Evolutionary conservation across 2,113 vertebrate species (phyloP).

Genomic region (Rhabdomys dilectus): DNA sequence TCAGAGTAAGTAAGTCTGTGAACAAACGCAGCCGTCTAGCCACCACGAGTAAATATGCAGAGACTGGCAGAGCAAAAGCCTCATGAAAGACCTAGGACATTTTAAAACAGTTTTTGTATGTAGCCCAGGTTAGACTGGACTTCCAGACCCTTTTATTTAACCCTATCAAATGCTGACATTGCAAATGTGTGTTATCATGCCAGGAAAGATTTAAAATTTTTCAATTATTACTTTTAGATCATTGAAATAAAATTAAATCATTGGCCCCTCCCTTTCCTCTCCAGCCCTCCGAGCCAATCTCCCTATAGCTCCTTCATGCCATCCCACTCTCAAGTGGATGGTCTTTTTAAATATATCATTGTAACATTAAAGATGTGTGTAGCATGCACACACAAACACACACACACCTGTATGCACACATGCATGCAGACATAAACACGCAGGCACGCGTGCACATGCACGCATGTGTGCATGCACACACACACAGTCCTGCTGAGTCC

Average conservation of each 20-base stretch:
- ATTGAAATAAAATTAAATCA: background rate
- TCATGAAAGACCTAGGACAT: background rate
- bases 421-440: background rate
- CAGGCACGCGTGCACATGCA: too few species aligned
- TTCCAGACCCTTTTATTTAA: background rate
- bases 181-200: too few species aligned
- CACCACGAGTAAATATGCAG: background rate
- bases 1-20: background rate
- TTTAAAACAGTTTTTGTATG: background rate
- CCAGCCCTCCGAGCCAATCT: background rate
- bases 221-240: background rate
- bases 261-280: background rate
- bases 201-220: background rate
- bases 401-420: background rate
- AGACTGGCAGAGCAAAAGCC: background rate
- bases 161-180: background rate
- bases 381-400: background rate
- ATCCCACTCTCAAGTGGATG: background rate
- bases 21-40: slow-evolving; percentile 15
- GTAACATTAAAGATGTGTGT: background rate
- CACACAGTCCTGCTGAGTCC: background rate
- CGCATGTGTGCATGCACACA: background rate
- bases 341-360: background rate
- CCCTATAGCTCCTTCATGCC: background rate
- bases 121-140: background rate